Evolutionary conservation across 2,888 invertebrate species (phyloP), one percentile per base, ranked within the genome.

Genomic region (Drosophila robusta): DNA sequence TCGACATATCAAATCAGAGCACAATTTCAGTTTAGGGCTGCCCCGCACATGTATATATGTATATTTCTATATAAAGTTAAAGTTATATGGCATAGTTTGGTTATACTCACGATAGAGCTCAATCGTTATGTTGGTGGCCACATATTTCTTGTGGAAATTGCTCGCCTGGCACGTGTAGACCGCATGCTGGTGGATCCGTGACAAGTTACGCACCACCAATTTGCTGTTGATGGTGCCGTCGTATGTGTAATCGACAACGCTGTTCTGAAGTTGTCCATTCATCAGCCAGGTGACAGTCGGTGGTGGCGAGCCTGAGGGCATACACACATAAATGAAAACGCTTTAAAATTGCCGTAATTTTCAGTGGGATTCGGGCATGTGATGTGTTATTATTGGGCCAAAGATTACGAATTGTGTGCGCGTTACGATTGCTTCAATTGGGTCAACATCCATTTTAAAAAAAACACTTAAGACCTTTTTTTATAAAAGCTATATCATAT

Each of bases 241-340:
- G 77, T 91, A 92, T 62, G 92, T 90, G 75, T 90, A 92, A 78
- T 92, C 92, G 70, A 91, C 91, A 66, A 91, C 90, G 78, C 92
- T 92, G 65, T 93, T 90, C 88, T 93, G 89, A 75, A 91, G 88
- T 90, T 92, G 87, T 74, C 93, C 95, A 86, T 95, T 95, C 75
- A 95, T 93, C 94, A 95, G 96, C 96, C 96, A 96, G 80, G 94
- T 94, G 67, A 96, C 95, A 64, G 93, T 93, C 12, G 96, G 96
- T 58, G 94, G 93, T 12, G 96, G 96, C 75, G 94, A 94, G 78
- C 96, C 96, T 96, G 92, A 9, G 41, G 52, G 54, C 7, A 18
- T 36, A 36, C 6, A 16, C 14, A 38, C 26, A 55, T n/a, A n/a
- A 51, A 44, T 38, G 34, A 54, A 24, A 55, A 55, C 6, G 18